Evolutionary conservation across 2,113 vertebrate species (phyloP).

Genomic region (Lates calcarifer): DNA sequence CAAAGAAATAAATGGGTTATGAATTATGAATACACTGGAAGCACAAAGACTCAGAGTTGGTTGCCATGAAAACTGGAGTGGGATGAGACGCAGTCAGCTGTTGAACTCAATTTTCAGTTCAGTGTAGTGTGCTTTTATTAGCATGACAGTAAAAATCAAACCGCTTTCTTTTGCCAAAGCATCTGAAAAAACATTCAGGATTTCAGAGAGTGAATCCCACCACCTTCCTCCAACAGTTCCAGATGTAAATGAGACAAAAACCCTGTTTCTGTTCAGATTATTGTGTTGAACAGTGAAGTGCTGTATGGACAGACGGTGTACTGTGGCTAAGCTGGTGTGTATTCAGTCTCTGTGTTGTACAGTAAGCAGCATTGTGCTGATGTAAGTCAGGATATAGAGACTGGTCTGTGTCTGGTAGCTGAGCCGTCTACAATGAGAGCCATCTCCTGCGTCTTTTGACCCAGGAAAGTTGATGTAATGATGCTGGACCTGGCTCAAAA

Average conservation of each 20-base stretch:
- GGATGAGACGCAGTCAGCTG: not conserved
- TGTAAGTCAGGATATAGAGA: not conserved
- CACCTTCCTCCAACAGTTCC: not conserved
- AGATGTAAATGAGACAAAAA: not conserved
- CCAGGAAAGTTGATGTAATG: not conserved
- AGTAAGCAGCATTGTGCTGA: constrained; percentile 35
- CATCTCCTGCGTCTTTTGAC: not conserved
- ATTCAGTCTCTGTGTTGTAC: constrained; percentile 36
- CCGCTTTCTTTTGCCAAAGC: too few species aligned
- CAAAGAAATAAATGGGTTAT: constrained; percentile 17
- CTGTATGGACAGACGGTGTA: not conserved
- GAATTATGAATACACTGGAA: constrained; percentile 37
- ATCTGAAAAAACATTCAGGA: too few species aligned
- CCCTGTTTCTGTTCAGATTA: not conserved
- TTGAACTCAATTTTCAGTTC: too few species aligned
- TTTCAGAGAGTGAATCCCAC: too few species aligned
- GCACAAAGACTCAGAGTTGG: not conserved
- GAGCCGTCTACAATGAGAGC: not conserved
- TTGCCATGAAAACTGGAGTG: constrained; percentile 34
- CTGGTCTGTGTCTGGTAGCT: constrained; percentile 5
- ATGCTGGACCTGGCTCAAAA: too few species aligned
- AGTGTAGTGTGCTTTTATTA: not conserved
- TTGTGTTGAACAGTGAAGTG: not conserved
- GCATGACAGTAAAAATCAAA: not conserved
- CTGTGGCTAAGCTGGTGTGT: not conserved